Evolutionary conservation across 64 coral and sea anemone species (phyloP).

Genomic region (Montipora foliosa): DNA sequence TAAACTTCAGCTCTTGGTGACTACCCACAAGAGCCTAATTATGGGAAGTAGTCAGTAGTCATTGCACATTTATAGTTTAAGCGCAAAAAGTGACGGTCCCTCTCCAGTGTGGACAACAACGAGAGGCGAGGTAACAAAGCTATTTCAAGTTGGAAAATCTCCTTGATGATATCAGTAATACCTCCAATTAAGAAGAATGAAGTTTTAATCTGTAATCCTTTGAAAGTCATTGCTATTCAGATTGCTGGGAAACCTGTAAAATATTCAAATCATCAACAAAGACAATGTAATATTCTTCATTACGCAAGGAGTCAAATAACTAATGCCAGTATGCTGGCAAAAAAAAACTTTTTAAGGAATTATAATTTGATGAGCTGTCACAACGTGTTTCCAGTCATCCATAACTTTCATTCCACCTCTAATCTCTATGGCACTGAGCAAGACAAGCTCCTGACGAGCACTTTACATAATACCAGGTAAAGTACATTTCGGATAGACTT

Average conservation of each 20-base stretch:
- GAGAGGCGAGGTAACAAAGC: neutral
- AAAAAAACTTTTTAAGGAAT: too few relatives aligned
- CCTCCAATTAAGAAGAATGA: slow-evolving; percentile 37
- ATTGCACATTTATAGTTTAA: too few relatives aligned
- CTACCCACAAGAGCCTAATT: too few relatives aligned
- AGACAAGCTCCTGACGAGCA: too few relatives aligned
- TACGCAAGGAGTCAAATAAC: neutral
- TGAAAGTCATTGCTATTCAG: slow-evolving; percentile 12
- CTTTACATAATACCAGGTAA: too few relatives aligned
- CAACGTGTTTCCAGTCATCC: neutral
- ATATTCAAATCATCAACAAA: slow-evolving; percentile 3
- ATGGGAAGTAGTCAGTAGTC: too few relatives aligned
- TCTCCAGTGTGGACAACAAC: neutral
- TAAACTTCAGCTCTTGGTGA: too few relatives aligned
- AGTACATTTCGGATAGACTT: too few relatives aligned
- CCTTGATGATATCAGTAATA: slow-evolving; percentile 21
- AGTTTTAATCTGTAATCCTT: slow-evolving; percentile 26
- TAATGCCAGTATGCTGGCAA: neutral
- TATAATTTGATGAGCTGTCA: neutral
- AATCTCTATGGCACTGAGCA: too few relatives aligned
- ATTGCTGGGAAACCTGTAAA: slow-evolving; percentile 36
- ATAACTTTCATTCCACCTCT: too few relatives aligned
- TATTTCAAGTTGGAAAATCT: neutral
- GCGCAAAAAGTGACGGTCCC: too few relatives aligned
- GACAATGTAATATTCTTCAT: neutral